Evolutionary conservation across 2,113 vertebrate genomes (phyloP).

Genomic region (Microtus richardsoni): DNA sequence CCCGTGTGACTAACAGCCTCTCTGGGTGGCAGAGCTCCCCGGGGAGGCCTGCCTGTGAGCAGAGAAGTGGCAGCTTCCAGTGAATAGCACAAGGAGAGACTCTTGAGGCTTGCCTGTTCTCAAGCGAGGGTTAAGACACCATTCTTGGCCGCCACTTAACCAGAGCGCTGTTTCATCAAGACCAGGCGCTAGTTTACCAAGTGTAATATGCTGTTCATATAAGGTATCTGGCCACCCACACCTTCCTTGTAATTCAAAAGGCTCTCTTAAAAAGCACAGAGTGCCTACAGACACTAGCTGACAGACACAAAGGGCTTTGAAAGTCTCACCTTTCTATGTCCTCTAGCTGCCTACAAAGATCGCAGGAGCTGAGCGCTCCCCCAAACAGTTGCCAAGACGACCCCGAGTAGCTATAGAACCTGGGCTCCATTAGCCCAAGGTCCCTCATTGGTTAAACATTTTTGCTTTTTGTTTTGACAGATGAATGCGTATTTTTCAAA

Average conservation of each 20-base stretch:
- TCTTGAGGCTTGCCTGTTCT: slow-evolving; percentile 9
- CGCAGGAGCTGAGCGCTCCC: slow-evolving; percentile 9
- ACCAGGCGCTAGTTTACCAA: slow-evolving; percentile 35
- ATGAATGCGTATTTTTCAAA: slow-evolving; percentile 72
- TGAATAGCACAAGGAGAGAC: not conserved
- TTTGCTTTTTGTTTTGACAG: slow-evolving; percentile 72
- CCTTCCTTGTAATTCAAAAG: slow-evolving; percentile 52
- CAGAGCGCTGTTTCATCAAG: slow-evolving; percentile 50
- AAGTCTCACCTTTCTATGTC: slow-evolving; percentile 68
- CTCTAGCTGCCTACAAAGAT: slow-evolving; percentile 69
- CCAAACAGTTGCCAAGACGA: slow-evolving; percentile 83
- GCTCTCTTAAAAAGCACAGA: slow-evolving; percentile 53
- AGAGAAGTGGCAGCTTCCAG: not conserved
- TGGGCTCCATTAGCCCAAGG: slow-evolving; percentile 75
- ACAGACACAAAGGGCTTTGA: slow-evolving; percentile 79
- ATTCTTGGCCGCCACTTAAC: not conserved
- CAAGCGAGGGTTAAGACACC: not conserved
- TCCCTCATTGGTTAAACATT: slow-evolving; percentile 47
- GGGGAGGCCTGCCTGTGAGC: not conserved
- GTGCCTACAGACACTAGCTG: not conserved
- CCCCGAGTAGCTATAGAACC: slow-evolving; percentile 57
- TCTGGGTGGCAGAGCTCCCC: not conserved
- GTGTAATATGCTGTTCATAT: slow-evolving; percentile 50
- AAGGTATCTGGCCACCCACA: slow-evolving; percentile 66
- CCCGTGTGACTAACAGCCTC: not conserved